phyloP scores from a whole-genome alignment of 2,113 vertebrate species.

The Halcyon malimbica region DNA sequence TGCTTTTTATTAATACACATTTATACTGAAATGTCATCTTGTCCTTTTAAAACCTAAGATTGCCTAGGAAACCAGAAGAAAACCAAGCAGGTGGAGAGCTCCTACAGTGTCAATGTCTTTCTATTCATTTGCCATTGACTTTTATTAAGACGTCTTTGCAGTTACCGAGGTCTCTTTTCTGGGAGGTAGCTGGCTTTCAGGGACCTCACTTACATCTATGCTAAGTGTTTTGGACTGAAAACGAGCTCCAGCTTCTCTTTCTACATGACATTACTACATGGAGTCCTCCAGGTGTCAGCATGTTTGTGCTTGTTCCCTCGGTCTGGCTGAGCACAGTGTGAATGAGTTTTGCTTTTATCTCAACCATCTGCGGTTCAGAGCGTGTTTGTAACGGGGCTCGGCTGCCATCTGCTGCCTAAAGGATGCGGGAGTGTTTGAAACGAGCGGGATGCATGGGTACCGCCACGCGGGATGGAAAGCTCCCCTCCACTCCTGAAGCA shows the following conservation, averaged over 20 bases:
- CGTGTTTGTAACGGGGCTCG: neutral
- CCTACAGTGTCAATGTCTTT: neutral
- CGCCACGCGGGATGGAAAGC: neutral
- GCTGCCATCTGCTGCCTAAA: conserved; percentile 66
- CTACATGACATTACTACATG: neutral
- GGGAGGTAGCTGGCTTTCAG: neutral
- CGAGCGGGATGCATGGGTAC: neutral
- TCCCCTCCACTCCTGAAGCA: neutral
- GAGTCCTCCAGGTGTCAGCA: conserved; percentile 58
- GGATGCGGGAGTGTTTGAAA: neutral
- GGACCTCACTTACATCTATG: neutral
- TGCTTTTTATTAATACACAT: neutral
- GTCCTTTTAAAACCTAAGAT: neutral
- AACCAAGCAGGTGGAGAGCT: conserved; percentile 5
- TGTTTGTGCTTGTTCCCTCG: neutral
- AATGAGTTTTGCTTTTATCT: neutral
- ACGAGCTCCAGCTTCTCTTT: neutral
- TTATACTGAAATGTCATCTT: neutral
- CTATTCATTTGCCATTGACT: neutral
- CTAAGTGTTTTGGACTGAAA: neutral
- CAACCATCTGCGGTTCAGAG: neutral
- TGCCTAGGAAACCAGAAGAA: neutral
- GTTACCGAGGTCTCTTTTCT: neutral
- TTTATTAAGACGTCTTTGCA: neutral
- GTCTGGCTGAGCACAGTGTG: neutral